Base-by-base conservation (phyloP, 2,888 invertebrate genomes). In the Microchrysa polita region DNA sequence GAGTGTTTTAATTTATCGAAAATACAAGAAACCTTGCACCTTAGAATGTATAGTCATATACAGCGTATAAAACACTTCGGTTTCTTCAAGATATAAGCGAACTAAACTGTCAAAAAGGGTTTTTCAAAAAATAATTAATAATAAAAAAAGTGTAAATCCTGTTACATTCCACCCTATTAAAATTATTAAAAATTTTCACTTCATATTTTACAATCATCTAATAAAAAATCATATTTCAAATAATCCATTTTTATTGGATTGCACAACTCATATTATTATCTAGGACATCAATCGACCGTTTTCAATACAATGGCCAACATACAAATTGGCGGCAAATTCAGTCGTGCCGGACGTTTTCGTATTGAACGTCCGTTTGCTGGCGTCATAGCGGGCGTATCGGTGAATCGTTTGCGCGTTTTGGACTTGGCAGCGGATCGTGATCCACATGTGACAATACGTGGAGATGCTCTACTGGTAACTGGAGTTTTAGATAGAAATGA, bases 231-330 rank as follows among this genome's bases (percentile, higher is more conserved):
- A 34, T 34, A n/a, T n/a, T n/a, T n/a, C 7, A 16, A 22, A 12
- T 9, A 60, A 60, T 20, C 18, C 12, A 34, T 5, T 34, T 34
- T 7, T 7, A 34, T 34, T 7, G 27, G 7, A 34, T 34, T 34
- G 2, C 27, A 34, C 2, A 34, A 34, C 2, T 34, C 27, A 34
- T 34, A 34, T 55, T 74, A 7, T 18, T 34, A 34, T 34, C 59
- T 84, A 94, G 95, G 94, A 14, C 91, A 91, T 78, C 94, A 95
- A 78, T 90, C 93, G 63, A 91, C 90, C 72, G 93, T 95, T 42
- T 97, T 97, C 88, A 97, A 97, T 86, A 92, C 93, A 80, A 96
- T 96, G 88, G 92, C 95, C 1, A 91, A 91, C 59, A 91, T 97
- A 55, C 93, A 94, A 79, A 90, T 97, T 34, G 97, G 97, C 5